Base-by-base conservation (phyloP, 2,888 invertebrate genomes). In the Bombylius major region DNA sequence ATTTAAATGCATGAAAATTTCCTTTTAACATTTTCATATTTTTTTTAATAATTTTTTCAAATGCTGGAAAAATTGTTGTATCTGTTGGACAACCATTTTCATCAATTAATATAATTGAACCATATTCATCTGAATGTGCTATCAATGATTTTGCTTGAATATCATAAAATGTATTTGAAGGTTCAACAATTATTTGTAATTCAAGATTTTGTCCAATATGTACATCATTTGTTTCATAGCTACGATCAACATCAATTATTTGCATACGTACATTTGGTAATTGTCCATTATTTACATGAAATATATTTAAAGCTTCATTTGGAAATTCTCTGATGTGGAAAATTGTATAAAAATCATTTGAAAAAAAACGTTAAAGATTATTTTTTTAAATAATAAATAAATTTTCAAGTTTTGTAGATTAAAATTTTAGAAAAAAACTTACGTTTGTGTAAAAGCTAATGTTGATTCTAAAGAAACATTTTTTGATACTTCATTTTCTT, bases 1-100 rank as follows among this genome's bases (percentile, higher is more conserved):
- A 93, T 61, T 91, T 87, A 71, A 93, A 93, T 0, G 91, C 92
- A 66, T 86, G 84, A 70, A 90, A 91, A 31, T 79, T 78, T 5
- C 82, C 79, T 0, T 78, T 72, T 23, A 88, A 70, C 48, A 78
- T 65, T 60, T 66, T 72, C 4, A 67, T 67, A 5, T 66, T 65
- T 4, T 66, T 65, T 0, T 67, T 70, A 23, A 64, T 65, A 5
- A 70, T 59, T 63, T 77, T 77, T 50, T 69, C 70, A 47, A 79
- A 64, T 0, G 72, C 68, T 3, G 79, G 79, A 61, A 79, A 79
- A 33, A 79, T 75, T 44, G 73, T 75, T 33, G 70, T 67, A 65
- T 91, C 88, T 0, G 86, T 85, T 1, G 92, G 88, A 69, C 93
- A 93, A 3, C 91, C 91, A 54, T 79, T 74, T 60, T 83, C 83